Conservation (phyloP, 2,113 vertebrate species). For the Erythrolamprus reginae region DNA sequence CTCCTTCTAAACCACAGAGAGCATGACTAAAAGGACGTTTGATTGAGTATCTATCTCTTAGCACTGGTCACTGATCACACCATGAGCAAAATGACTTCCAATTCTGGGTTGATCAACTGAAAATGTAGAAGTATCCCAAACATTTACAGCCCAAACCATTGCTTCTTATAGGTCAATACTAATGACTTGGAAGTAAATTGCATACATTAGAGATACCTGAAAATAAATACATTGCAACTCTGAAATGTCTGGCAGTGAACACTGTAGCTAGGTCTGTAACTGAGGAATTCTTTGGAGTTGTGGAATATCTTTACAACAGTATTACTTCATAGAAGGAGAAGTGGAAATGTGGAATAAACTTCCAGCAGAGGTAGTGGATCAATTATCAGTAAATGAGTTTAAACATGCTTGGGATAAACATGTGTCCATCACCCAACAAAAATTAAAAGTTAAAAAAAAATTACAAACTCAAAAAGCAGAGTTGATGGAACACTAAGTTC, state of each 20-base stretch:
- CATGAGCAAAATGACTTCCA: not conserved
- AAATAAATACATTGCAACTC: not conserved
- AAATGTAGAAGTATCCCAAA: not conserved
- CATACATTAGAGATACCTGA: not conserved
- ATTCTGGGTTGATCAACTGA: not conserved
- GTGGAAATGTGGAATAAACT: not conserved
- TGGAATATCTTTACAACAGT: not conserved
- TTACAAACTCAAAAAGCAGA: not conserved
- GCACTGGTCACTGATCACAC: not conserved
- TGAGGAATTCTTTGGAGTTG: not conserved
- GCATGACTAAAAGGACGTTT: not conserved
- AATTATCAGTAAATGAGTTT: not conserved
- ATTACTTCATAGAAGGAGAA: not conserved
- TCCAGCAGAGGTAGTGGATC: not conserved
- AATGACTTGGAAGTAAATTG: not conserved
- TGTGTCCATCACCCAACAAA: not conserved
- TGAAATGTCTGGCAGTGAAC: not conserved
- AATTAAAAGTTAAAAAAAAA: not conserved
- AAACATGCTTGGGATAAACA: not conserved
- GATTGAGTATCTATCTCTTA: not conserved
- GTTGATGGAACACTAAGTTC: not conserved
- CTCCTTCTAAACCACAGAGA: not conserved
- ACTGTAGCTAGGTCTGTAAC: not conserved
- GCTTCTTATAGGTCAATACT: not conserved
- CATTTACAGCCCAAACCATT: not conserved